Evolutionary conservation across 2,888 invertebrate species (phyloP).

Genomic region (Teleogryllus oceanicus): DNA sequence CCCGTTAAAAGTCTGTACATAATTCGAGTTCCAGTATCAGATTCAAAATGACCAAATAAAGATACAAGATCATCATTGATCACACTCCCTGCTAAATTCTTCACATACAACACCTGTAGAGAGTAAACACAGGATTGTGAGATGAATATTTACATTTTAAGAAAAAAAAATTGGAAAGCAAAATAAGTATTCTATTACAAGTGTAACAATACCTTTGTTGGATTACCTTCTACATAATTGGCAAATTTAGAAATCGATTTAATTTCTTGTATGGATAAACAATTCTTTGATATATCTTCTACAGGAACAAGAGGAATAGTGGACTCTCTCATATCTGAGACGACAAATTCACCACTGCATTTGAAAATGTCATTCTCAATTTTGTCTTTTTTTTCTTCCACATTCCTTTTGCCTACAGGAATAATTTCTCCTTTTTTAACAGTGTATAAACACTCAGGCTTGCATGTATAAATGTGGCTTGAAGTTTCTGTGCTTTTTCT

Average conservation of each 20-base stretch:
- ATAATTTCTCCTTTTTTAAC: constrained; percentile 54
- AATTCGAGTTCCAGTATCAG: constrained; percentile 46
- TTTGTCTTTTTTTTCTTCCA: constrained; percentile 20
- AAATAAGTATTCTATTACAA: not conserved
- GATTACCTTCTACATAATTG: constrained; percentile 54
- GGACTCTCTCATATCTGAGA: constrained; percentile 42
- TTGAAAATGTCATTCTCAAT: not conserved
- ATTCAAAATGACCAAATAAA: constrained; percentile 50
- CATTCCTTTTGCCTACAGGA: constrained; percentile 41
- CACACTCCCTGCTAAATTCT: constrained; percentile 54
- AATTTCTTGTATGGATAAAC: constrained; percentile 54
- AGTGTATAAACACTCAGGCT: constrained; percentile 52
- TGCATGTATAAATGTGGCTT: constrained; percentile 39
- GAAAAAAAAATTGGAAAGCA: not conserved
- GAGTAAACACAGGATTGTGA: not conserved
- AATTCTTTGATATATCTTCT: constrained; percentile 46
- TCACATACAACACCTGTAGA: constrained; percentile 54
- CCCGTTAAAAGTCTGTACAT: constrained; percentile 52
- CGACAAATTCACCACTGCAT: constrained; percentile 42
- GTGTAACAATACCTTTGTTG: constrained; percentile 39
- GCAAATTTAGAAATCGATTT: constrained; percentile 54
- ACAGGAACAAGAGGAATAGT: not conserved
- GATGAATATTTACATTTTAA: constrained; percentile 18
- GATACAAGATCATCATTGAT: constrained; percentile 51
- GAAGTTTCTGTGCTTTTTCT: not conserved